phyloP scores from a whole-genome alignment of 1,140 invertebrate genomes.

The Atta texana region DNA sequence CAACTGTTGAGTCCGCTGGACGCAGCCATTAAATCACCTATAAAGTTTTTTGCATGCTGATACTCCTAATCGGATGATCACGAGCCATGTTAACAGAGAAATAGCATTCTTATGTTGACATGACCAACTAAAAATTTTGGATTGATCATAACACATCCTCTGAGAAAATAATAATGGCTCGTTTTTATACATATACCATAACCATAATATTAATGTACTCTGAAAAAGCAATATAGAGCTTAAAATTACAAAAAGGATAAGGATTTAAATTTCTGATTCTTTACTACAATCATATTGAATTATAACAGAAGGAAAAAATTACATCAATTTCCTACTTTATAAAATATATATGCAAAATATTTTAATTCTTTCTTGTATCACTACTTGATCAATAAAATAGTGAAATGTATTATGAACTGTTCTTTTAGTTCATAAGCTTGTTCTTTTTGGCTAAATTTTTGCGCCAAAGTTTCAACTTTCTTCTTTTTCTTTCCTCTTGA shows the following conservation, averaged over 20 bases:
- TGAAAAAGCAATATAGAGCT: constrained; percentile 69
- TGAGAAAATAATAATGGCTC: constrained; percentile 81
- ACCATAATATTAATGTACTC: constrained; percentile 72
- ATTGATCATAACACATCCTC: constrained; percentile 79
- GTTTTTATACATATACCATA: constrained; percentile 78
- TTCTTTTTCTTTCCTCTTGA: too few relatives aligned
- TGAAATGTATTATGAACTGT: background rate
- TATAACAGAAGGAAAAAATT: background rate
- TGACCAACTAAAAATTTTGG: constrained; percentile 81
- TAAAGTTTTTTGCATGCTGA: constrained; percentile 63
- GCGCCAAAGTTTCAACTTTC: too few relatives aligned
- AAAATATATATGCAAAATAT: background rate
- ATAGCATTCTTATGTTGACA: constrained; percentile 78
- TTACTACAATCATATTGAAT: background rate
- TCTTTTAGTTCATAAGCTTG: background rate
- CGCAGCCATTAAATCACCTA: too few relatives aligned
- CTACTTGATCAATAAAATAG: background rate
- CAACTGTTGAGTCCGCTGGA: too few relatives aligned
- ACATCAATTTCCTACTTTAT: too few relatives aligned
- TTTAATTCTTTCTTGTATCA: background rate
- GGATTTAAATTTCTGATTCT: background rate
- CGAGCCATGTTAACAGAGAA: constrained; percentile 80
- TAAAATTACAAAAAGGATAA: background rate
- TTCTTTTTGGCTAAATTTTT: too few relatives aligned
- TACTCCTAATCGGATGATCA: constrained; percentile 77